phyloP scores from a whole-genome alignment of 1,140 invertebrate species.

The Aporrectodea caliginosa region DNA sequence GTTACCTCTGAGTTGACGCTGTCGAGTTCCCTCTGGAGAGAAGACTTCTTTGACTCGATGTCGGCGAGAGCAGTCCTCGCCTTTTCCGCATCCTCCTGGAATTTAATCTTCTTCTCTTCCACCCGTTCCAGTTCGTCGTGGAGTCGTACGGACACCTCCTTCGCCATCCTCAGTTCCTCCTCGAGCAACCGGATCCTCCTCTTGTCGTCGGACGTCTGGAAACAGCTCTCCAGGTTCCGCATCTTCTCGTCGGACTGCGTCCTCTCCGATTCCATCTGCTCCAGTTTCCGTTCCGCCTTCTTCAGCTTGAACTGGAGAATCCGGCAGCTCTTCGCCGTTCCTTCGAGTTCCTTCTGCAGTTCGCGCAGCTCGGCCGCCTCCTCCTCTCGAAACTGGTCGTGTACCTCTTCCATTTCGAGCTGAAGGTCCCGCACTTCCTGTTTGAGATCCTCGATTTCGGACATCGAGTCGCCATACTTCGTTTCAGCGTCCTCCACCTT shows the following conservation, averaged over 20 bases:
- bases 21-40: slow-evolving; percentile 51
- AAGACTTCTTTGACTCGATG: slow-evolving; percentile 49
- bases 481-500: slow-evolving; percentile 61
- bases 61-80: slow-evolving; percentile 50
- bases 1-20: slow-evolving; percentile 48
- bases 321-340: slow-evolving; percentile 86
- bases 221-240: slow-evolving; percentile 48
- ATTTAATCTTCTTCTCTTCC: slow-evolving; percentile 62
- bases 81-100: slow-evolving; percentile 58
- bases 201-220: slow-evolving; percentile 44
- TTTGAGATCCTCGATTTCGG: slow-evolving; percentile 94
- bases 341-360: slow-evolving; percentile 53
- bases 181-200: slow-evolving; percentile 64
- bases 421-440: slow-evolving; percentile 87
- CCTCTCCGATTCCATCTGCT: slow-evolving; percentile 83
- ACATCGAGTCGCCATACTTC: slow-evolving; percentile 84
- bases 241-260: slow-evolving; percentile 52
- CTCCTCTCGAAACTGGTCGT: slow-evolving; percentile 91
- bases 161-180: slow-evolving; percentile 75
- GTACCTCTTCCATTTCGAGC: slow-evolving; percentile 96
- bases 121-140: slow-evolving; percentile 71
- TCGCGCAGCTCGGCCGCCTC: slow-evolving; percentile 94
- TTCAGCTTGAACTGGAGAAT: slow-evolving; percentile 96
- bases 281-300: slow-evolving; percentile 86
- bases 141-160: slow-evolving; percentile 64